Evolutionary conservation across 2,888 invertebrate genomes (phyloP).

Genomic region (Unio pictorum): DNA sequence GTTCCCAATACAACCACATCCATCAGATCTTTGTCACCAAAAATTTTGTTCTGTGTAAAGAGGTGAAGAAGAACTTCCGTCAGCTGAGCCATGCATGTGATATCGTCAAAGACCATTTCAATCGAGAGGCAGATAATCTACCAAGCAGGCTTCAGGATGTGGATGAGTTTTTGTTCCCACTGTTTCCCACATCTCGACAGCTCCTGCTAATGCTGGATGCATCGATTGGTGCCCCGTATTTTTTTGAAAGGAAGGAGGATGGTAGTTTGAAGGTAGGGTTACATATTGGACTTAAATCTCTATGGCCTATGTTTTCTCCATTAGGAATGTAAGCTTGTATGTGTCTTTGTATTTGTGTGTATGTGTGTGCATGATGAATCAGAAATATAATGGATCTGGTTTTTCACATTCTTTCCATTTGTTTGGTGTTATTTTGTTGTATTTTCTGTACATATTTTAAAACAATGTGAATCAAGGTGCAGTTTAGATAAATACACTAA

Average conservation of each 20-base stretch:
- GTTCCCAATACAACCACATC: constrained; percentile 22
- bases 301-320: no score
- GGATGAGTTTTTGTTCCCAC: constrained; percentile 42
- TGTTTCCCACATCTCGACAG: constrained; percentile 60
- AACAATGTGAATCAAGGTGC: no score
- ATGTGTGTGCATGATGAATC: no score
- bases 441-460: no score
- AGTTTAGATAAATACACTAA: no score
- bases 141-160: constrained; percentile 47
- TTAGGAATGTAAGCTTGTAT: no score
- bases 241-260: constrained; percentile 58
- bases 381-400: no score
- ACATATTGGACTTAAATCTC: not conserved
- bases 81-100: constrained; percentile 55
- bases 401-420: no score
- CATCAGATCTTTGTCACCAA: constrained; percentile 59
- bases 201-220: constrained; percentile 62
- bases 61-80: constrained; percentile 61
- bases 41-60: constrained; percentile 61
- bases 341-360: no score
- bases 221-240: constrained; percentile 48
- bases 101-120: constrained; percentile 29
- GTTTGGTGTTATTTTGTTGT: no score
- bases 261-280: constrained; percentile 39
- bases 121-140: constrained; percentile 27